Conservation (phyloP, 2,797 vertebrate genomes). For the Poecilia wingei region DNA sequence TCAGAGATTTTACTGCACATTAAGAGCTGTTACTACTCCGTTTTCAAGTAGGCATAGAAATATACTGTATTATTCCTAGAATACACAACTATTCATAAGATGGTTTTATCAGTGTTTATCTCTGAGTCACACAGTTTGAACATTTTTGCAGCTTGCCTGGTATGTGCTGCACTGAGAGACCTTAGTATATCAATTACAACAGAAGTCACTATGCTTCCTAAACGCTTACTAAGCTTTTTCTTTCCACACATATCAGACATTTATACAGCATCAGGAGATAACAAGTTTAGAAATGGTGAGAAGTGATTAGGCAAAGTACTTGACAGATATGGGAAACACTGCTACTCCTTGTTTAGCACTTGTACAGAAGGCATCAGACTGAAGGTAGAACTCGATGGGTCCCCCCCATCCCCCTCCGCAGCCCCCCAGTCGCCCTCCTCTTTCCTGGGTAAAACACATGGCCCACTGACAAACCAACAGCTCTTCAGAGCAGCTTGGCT, state of each 20-base stretch:
- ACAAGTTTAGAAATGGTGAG: slow-evolving; percentile 77
- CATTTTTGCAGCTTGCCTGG: slow-evolving; percentile 43
- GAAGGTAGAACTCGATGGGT: slow-evolving; percentile 56
- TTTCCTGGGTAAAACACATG: slow-evolving; percentile 61
- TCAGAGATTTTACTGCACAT: slow-evolving; percentile 22
- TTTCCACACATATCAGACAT: slow-evolving; percentile 70
- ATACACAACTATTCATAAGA: slow-evolving; percentile 21
- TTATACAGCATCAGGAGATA: slow-evolving; percentile 73
- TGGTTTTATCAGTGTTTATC: slow-evolving; percentile 41
- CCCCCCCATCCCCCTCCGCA: not conserved
- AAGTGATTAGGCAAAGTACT: slow-evolving; percentile 75
- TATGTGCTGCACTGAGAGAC: slow-evolving; percentile 43
- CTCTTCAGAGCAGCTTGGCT: slow-evolving; percentile 76
- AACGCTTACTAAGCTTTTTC: slow-evolving; percentile 52
- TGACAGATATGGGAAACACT: slow-evolving; percentile 73
- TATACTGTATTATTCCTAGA: slow-evolving; percentile 35
- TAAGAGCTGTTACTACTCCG: slow-evolving; percentile 36
- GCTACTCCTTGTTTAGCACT: slow-evolving; percentile 74
- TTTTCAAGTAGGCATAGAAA: slow-evolving; percentile 41
- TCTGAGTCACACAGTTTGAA: slow-evolving; percentile 37
- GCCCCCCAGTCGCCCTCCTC: slow-evolving; percentile 2
- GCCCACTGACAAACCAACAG: slow-evolving; percentile 72
- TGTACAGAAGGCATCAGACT: slow-evolving; percentile 65
- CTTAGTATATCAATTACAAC: slow-evolving; percentile 56
- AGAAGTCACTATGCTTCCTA: slow-evolving; percentile 55